Base-by-base conservation (phyloP, 2,113 vertebrate genomes). In the Toxostoma redivivum region DNA sequence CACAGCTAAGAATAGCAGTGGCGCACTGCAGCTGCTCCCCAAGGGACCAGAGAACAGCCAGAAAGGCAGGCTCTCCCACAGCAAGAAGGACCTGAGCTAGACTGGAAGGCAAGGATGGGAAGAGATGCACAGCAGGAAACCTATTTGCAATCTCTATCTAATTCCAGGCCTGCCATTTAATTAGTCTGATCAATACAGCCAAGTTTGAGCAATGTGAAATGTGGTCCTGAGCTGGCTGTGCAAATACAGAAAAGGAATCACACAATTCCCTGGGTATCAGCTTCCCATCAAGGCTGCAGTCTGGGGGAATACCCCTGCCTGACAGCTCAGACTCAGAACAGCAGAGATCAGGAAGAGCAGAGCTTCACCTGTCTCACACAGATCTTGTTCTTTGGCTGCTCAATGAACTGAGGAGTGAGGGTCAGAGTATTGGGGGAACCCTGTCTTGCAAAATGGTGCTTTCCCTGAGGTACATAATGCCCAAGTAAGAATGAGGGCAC, bases 1-100 rank as follows among this genome's bases (percentile, higher is more conserved):
- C 80, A 12, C 67, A 88, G 96, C 96, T 95, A 97, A 97, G 95
- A 96, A 97, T 96, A 97, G 96, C 95, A 86, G 80, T 94, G 95
- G 94, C 60, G 94, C 95, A 96, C 88, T 97, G 96, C 96, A 95
- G 96, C 92, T 93, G 94, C 95, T 96, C 92, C 95, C 95, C 95
- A 92, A 95, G 96, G 72, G 94, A 94, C 86, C 94, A 81, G 38
- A 82, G 88, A 93, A 57, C 79, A 85, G 95, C 50, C 27, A 95
- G 53, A 57, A 72, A 92, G 86, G 73, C 76, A 94, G 91, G 71
- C 90, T 90, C 86, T 93, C 90, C 95, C 92, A 73, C 82, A 69
- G 94, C 88, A 87, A 91, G 92, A 45, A 85, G 81, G 94, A 81
- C 90, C 85, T 94, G 70, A 66, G 78, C 0, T 10, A 70, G 71